Evolutionary conservation across 2,888 invertebrate species (phyloP).

Genomic region (Apamea anceps): DNA sequence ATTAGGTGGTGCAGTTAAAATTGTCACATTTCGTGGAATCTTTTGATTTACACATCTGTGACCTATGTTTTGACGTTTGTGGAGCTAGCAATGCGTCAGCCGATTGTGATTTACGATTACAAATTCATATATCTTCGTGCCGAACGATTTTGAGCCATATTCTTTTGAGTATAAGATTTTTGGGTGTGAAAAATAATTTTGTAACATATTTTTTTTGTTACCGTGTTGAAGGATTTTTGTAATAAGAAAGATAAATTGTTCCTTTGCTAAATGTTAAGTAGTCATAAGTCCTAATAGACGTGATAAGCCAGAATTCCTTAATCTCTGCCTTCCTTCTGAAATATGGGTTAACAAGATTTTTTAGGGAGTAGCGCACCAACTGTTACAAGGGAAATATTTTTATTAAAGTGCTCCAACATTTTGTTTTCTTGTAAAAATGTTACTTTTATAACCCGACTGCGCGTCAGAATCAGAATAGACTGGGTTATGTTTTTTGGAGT

Average conservation of each 20-base stretch:
- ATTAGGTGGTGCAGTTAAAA: slow-evolving; percentile 1
- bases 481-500: neutral
- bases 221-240: slow-evolving; percentile 58
- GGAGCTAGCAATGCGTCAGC: slow-evolving; percentile 68
- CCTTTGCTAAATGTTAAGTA: slow-evolving; percentile 53
- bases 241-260: slow-evolving; percentile 61
- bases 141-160: slow-evolving; percentile 49
- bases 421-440: neutral
- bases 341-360: slow-evolving; percentile 55
- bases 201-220: slow-evolving; percentile 22
- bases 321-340: slow-evolving; percentile 43
- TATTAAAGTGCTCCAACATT: slow-evolving; percentile 34
- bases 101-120: slow-evolving; percentile 68
- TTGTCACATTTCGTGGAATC: slow-evolving; percentile 62
- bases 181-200: neutral
- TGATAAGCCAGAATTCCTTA: slow-evolving; percentile 40
- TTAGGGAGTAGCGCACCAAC: slow-evolving; percentile 20
- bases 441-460: neutral
- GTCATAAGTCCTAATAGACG: slow-evolving; percentile 51
- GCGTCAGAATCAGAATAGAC: too few relatives aligned
- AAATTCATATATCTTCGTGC: slow-evolving; percentile 25
- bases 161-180: accelerated
- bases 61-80: slow-evolving; percentile 75
- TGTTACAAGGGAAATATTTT: slow-evolving; percentile 42
- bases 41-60: slow-evolving; percentile 71